Evolutionary conservation across 2,888 invertebrate genomes (phyloP), one percentile per base, ranked within the genome.

Genomic region (Xestia c-nigrum): DNA sequence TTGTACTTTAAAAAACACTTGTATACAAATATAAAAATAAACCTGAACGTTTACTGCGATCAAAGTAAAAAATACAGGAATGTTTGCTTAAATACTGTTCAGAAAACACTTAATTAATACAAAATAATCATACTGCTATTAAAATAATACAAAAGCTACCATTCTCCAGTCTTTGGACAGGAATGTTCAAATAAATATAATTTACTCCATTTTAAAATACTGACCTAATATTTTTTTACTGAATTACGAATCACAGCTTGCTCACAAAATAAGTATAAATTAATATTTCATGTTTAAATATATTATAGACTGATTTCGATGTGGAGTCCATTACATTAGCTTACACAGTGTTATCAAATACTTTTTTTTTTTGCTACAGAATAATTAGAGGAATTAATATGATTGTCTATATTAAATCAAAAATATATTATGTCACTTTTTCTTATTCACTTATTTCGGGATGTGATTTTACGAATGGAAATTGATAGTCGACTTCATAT

Each of bases 181-280:
- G 94, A 94, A 94, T 94, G 95, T 90, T 83, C 61, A 89, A 93
- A 94, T 94, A 93, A 79, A 87, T 88, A 85, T 74, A 84, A 85
- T 78, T 75, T 72, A 67, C 52, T 75, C 77, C 72, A 80, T 74
- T 76, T 84, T 69, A 81, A 87, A 87, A 88, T 88, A 89, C 83
- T 85, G 87, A 87, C 84, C 84, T 78, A 87, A 85, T 63, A 50
- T 69, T 83, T 71, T 80, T 82, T 72, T 71, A 80, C 76, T 74
- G 86, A 85, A 87, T 84, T 81, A 81, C 67, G 63, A 89, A 87
- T 88, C 84, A 87, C 89, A 88, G 81, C 74, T 83, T 83, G 77
- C 38, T 78, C 70, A 85, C 46, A 73, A 76, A 85, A 85, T 66
- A 76, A 81, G 67, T 81, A 82, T 81, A 87, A 78, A 83, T 83